phyloP scores from a whole-genome alignment of 2,113 vertebrate species.

The Poeciliopsis turrubarensis region DNA sequence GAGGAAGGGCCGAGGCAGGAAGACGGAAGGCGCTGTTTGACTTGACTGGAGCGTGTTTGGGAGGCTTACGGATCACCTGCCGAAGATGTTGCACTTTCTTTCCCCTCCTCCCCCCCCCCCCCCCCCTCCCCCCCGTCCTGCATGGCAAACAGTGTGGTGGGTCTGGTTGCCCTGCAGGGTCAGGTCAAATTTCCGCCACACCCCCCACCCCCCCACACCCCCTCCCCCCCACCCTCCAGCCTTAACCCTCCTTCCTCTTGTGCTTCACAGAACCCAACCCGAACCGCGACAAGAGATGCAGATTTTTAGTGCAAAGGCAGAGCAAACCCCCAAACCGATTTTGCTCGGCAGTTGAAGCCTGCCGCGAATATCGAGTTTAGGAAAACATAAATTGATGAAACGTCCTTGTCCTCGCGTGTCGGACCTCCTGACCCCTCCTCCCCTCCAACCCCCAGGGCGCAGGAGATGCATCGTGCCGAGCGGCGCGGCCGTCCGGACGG shows the following conservation, averaged over 20 bases:
- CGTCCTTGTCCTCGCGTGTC: neutral
- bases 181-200: neutral
- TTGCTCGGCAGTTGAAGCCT: neutral
- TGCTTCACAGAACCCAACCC: no score
- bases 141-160: neutral
- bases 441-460: neutral
- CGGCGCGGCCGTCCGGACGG: slow-evolving; percentile 55
- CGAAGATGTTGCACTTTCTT: slow-evolving; percentile 7
- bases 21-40: slow-evolving; percentile 36
- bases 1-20: slow-evolving; percentile 46
- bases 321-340: neutral
- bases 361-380: neutral
- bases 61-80: slow-evolving; percentile 9
- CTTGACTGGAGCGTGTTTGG: slow-evolving; percentile 25
- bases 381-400: neutral
- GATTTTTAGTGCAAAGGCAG: neutral
- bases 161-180: neutral
- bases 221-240: no score
- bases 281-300: neutral
- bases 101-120: no score
- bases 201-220: no score
- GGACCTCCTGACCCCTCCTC: neutral
- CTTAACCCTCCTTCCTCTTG: no score
- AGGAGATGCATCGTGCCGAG: slow-evolving; percentile 48
- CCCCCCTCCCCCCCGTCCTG: neutral